These are phyloP conservation scores for Metopia argyrocephala DNA, from an alignment of 2,888 invertebrate genomes.

Conservation along the genomic window DNA sequence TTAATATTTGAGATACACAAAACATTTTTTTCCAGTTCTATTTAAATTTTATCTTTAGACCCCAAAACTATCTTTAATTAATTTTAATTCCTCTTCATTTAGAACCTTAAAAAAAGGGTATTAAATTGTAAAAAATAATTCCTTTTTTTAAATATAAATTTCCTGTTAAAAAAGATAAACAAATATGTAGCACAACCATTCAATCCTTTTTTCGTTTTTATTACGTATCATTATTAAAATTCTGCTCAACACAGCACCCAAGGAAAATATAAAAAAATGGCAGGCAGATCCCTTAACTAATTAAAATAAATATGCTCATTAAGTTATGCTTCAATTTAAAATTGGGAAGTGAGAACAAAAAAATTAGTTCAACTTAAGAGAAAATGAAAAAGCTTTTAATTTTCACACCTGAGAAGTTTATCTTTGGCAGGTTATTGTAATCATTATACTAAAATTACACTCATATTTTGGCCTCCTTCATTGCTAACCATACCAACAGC, in stretches of 20 bases:
- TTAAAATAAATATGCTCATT: conserved; percentile 64
- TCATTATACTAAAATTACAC: conserved; percentile 49
- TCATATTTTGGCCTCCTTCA: background rate
- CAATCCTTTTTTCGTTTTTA: background rate
- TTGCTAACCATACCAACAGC: background rate
- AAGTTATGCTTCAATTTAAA: conserved; percentile 57
- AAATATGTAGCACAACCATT: background rate
- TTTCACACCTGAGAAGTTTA: conserved; percentile 64
- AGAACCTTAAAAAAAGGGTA: background rate
- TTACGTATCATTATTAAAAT: conserved; percentile 25
- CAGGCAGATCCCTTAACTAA: conserved; percentile 54
- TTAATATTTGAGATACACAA: too few relatives aligned
- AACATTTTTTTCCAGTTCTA: background rate
- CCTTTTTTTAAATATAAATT: background rate
- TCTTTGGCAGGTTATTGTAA: conserved; percentile 60
- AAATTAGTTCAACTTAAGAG: conserved; percentile 31
- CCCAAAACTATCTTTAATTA: background rate
- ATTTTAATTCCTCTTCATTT: conserved; percentile 18
- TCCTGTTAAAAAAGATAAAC: background rate
- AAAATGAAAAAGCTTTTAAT: conserved; percentile 64
- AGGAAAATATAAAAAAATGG: background rate
- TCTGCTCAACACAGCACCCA: background rate
- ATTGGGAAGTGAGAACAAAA: conserved; percentile 13
- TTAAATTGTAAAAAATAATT: background rate
- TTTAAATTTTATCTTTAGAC: background rate